phyloP scores from a whole-genome alignment of 92 coral and sea anemone species.

The Pocillopora meandrina region DNA sequence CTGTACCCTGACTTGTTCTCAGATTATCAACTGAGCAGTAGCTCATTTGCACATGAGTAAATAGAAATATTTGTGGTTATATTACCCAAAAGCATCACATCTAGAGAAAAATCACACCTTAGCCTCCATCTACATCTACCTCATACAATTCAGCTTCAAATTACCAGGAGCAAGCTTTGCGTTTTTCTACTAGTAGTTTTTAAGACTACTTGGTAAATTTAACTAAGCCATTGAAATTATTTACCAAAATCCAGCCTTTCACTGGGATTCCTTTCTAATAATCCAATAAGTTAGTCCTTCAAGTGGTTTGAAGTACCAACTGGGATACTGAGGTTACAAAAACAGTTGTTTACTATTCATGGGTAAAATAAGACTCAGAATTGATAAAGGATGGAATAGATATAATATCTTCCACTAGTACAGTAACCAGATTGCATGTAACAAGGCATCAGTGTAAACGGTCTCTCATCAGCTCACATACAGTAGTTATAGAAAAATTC shows the following conservation, averaged over 20 bases:
- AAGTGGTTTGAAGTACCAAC: conserved; percentile 82
- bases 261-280: conserved; percentile 83
- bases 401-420: too few relatives aligned
- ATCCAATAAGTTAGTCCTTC: conserved; percentile 73
- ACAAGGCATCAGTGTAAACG: not conserved
- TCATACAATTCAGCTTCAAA: not conserved
- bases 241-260: conserved; percentile 95
- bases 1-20: too few relatives aligned
- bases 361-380: too few relatives aligned
- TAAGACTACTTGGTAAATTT: not conserved
- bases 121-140: too few relatives aligned
- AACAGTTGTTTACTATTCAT: not conserved
- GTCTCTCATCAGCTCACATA: not conserved
- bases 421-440: too few relatives aligned
- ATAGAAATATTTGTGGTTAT: too few relatives aligned
- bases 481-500: too few relatives aligned
- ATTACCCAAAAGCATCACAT: too few relatives aligned
- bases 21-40: too few relatives aligned
- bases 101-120: too few relatives aligned
- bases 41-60: too few relatives aligned
- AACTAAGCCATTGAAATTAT: not conserved
- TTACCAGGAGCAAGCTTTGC: not conserved
- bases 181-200: not conserved
- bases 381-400: too few relatives aligned
- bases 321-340: conserved; percentile 68